A percentile compares a stretch with the other conserved stretches of the same genome.
Evolutionary conservation across 2,797 vertebrate genomes (phyloP).

Genomic region (Gallinago nigripennis): DNA sequence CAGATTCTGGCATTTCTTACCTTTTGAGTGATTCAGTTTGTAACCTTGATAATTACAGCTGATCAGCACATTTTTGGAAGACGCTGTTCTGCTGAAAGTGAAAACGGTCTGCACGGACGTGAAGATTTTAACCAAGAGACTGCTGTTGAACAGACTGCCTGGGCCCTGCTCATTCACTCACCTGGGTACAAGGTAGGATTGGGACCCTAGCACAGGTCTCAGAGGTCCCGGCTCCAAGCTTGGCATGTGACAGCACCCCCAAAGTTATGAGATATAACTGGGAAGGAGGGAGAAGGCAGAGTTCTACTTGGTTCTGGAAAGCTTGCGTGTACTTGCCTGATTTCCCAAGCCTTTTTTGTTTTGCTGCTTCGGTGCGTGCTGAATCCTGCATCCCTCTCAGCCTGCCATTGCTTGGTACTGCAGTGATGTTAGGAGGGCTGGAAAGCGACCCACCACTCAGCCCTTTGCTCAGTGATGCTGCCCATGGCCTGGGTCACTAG

Average conservation of each 20-base stretch:
- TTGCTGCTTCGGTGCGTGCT: not conserved
- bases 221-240: not conserved
- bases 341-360: not conserved
- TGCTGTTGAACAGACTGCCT: not conserved
- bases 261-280: not conserved
- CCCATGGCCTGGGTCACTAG: too few relatives aligned
- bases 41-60: conserved; percentile 44
- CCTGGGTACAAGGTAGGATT: not conserved
- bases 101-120: not conserved
- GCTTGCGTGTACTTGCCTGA: not conserved
- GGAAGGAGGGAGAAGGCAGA: not conserved
- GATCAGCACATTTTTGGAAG: conserved; percentile 57
- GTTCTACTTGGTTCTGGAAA: not conserved
- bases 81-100: conserved; percentile 27
- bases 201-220: not conserved
- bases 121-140: conserved; percentile 39
- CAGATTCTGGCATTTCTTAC: not conserved
- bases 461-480: not conserved
- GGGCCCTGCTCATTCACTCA: not conserved
- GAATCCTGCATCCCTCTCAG: not conserved
- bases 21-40: conserved; percentile 45
- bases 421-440: not conserved
- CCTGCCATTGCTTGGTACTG: not conserved
- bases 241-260: not conserved
- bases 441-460: not conserved